A percentile compares a stretch with the other conserved stretches of the same genome.
Evolutionary conservation across 2,797 vertebrate species (phyloP).

Genomic region (Steatocranus sp.): DNA sequence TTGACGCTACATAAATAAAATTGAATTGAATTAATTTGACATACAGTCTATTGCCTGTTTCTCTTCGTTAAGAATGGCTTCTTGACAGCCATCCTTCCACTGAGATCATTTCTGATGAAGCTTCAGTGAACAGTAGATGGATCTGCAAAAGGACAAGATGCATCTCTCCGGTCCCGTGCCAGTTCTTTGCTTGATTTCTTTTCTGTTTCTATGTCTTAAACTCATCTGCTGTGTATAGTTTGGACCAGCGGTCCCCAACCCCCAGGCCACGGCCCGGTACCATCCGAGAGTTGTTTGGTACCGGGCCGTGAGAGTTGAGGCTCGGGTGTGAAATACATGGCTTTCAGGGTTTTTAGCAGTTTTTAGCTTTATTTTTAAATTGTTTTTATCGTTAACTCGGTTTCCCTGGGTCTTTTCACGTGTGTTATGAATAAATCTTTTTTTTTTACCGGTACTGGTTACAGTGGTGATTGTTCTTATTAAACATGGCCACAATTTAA

Average conservation of each 20-base stretch:
- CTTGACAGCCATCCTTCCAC: neutral
- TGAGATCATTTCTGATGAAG: neutral
- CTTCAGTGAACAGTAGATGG: neutral
- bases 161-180: neutral
- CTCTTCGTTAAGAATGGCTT: neutral
- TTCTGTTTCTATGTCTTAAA: neutral
- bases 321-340: neutral
- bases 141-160: neutral
- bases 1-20: neutral
- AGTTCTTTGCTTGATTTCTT: neutral
- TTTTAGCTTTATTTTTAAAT: neutral
- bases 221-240: neutral
- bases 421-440: neutral
- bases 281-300: neutral
- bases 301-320: neutral
- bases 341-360: neutral
- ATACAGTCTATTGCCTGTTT: neutral
- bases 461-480: neutral
- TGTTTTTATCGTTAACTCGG: neutral
- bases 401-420: neutral
- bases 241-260: neutral
- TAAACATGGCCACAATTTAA: neutral
- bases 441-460: neutral
- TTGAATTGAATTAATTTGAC: neutral
- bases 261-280: accelerated